Evolutionary conservation across 2,888 invertebrate species (phyloP), one percentile per base, ranked within the genome.

Genomic region (Drepana falcataria): DNA sequence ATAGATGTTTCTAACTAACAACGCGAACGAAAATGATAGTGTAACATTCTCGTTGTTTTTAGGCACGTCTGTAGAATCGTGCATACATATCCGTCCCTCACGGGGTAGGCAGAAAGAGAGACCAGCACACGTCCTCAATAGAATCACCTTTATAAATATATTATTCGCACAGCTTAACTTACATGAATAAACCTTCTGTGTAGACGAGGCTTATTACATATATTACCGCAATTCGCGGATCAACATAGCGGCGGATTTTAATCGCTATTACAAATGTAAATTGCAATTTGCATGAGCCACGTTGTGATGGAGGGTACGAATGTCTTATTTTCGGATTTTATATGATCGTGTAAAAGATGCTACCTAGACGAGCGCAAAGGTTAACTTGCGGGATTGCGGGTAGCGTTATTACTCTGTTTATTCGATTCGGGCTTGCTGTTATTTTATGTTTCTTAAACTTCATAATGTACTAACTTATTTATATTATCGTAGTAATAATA

Each of bases 141-240:
- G 71, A 69, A 69, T 69, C 65, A 67, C 72, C 66, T 60, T 73
- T 66, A 73, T 76, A 76, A 76, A 76, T 76, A 69, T 73, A 71
- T 69, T 65, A 73, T 71, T 68, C 64, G 55, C 60, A 7, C 48
- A 37, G 37, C 53, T 47, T 37, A 4, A 48, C 48, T 37, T 53
- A 40, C 40, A 33, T 37, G 48, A 47, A 53, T 48, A 53, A 48
- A 37, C 37, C 52, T 35, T 35, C 47, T 35, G 48, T 47, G n/a
- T 37, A 35, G 40, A 47, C 53, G 34, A 37, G n/a, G 40, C 37
- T 21, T 9, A 49, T 49, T 49, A n/a, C n/a, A 35, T 44, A 52
- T 41, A 35, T 35, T 33, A 52, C 6, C 44, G 9, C 52, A 44
- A 49, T 2, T 44, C 44, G 44, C 44, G 44, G 44, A 44, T 9